These are phyloP conservation scores for Drosophila stalkeri DNA, from an alignment of 2,888 invertebrate species.

Conservation along the genomic window DNA sequence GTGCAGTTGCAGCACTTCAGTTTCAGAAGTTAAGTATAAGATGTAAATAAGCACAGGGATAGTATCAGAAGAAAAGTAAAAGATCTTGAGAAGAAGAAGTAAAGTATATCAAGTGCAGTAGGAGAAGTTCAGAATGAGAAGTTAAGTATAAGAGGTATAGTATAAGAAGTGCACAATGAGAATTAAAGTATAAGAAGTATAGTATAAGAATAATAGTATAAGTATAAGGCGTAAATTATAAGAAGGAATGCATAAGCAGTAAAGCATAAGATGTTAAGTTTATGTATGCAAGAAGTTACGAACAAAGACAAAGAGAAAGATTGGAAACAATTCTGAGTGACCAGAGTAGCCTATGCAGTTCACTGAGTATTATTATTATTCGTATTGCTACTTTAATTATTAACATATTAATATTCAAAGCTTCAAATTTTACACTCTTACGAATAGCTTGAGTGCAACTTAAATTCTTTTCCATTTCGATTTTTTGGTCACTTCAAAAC, in stretches of 20 bases:
- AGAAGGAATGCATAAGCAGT: neutral
- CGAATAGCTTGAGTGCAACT: neutral
- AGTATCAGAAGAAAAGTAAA: neutral
- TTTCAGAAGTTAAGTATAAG: neutral
- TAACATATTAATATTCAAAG: neutral
- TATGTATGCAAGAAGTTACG: too few species aligned
- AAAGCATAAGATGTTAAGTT: neutral
- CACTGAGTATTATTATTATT: neutral
- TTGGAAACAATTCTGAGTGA: too few species aligned
- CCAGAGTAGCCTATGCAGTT: too few species aligned
- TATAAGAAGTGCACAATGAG: neutral
- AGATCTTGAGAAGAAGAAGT: neutral
- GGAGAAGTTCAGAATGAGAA: neutral
- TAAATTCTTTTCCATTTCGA: neutral
- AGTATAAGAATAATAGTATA: too few species aligned
- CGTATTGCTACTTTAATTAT: neutral
- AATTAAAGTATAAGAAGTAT: too few species aligned
- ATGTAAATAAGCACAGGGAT: neutral
- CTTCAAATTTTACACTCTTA: neutral
- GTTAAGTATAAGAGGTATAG: neutral
- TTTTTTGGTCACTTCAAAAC: neutral
- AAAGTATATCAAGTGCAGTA: neutral
- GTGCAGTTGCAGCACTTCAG: neutral
- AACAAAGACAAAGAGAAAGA: too few species aligned
- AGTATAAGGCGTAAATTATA: too few species aligned